Conservation (phyloP, 1,140 invertebrate species). For the Caenorhabditis latens region DNA sequence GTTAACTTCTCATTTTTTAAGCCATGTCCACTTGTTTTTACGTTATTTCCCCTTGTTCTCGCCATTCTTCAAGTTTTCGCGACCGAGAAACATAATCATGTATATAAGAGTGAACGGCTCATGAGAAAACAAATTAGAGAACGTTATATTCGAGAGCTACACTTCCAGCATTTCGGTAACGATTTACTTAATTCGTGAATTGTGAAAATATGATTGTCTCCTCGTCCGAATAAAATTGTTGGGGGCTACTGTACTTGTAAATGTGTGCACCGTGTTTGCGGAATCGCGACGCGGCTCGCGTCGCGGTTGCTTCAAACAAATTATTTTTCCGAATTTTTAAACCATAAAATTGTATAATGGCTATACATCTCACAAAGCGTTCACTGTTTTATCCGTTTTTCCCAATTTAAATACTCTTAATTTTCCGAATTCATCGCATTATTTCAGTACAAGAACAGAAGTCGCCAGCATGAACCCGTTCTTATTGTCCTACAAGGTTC, state of each 20-base stretch:
- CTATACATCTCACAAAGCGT: neutral
- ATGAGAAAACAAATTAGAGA: conserved; percentile 35
- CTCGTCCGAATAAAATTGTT: neutral
- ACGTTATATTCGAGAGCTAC: neutral
- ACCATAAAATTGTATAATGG: no score
- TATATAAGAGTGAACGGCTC: neutral
- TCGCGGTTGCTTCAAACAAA: neutral
- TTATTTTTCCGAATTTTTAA: neutral
- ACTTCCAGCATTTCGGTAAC: no score
- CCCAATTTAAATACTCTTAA: no score
- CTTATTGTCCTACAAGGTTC: conserved; percentile 10
- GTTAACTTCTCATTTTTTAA: neutral
- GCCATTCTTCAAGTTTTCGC: neutral
- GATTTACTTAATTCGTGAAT: neutral
- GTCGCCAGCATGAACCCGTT: neutral
- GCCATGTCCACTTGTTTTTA: neutral
- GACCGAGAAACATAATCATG: neutral
- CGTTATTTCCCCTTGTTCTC: neutral
- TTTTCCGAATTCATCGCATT: no score
- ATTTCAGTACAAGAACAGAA: neutral
- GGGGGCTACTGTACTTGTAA: neutral
- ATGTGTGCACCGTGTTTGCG: neutral
- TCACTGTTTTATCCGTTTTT: no score
- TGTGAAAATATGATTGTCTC: no score
- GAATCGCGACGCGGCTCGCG: neutral